These are phyloP conservation scores for Diplosoma virens DNA, from an alignment of 23 tunicate species.

Conservation along the genomic window DNA sequence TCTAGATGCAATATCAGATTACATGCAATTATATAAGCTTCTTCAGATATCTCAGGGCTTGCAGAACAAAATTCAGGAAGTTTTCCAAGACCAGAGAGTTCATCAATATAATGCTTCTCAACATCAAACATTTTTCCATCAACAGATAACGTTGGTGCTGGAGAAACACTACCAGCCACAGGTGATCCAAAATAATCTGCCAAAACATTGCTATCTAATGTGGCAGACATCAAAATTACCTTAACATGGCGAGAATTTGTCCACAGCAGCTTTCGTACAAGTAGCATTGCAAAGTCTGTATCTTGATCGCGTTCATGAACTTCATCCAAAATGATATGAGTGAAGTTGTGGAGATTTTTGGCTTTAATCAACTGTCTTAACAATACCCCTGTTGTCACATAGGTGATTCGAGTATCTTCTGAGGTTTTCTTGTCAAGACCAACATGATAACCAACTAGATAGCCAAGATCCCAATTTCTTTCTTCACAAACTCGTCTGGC, in stretches of 20 bases:
- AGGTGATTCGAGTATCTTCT: constrained; percentile 77
- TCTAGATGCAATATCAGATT: constrained; percentile 61
- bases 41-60: constrained; percentile 65
- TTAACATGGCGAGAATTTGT: constrained; percentile 69
- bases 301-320: constrained; percentile 96
- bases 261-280: constrained; percentile 65
- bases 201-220: constrained; percentile 48
- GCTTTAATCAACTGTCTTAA: constrained; percentile 56
- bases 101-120: constrained; percentile 58
- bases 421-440: constrained; percentile 84
- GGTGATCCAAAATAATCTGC: constrained; percentile 63
- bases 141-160: constrained; percentile 16
- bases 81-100: constrained; percentile 56
- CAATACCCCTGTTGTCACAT: constrained; percentile 89
- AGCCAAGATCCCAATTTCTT: constrained; percentile 80
- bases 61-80: constrained; percentile 2
- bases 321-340: constrained; percentile 95
- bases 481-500: constrained; percentile 84
- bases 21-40: constrained; percentile 49
- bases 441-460: constrained; percentile 95
- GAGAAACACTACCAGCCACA: constrained; percentile 2
- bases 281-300: constrained; percentile 83
- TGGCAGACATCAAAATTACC: constrained; percentile 97
- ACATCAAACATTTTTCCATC: constrained; percentile 45
- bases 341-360: constrained; percentile 55